Base-by-base conservation (phyloP, 2,113 vertebrate genomes). In the Phaethon lepturus region DNA sequence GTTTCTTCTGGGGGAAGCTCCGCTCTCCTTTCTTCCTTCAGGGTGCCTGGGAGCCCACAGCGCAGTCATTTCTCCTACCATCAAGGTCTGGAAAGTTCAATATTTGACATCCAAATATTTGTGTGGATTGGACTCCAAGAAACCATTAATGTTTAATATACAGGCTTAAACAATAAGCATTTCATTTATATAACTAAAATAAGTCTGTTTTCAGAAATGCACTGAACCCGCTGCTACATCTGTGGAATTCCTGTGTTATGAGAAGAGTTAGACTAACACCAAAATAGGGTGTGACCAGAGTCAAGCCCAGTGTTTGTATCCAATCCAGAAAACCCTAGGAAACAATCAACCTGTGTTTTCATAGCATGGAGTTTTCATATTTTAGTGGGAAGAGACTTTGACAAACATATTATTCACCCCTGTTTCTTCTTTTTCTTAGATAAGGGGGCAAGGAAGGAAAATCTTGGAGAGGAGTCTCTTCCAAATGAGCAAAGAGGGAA, bases 91-190 rank as follows among this genome's bases (percentile, higher is more conserved):
- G 77, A 84, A 87, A 79, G 67, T 79, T 95, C 77, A 66, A 55
- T 93, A 71, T 84, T 91, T 90, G 78, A 75, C 62, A 79, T 79
- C n/a, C 56, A 88, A 95, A 93, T 93, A 84, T 91, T 95, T 91
- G 67, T 28, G 28, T 20, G 49, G 40, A 60, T 55, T 1, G 0
- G 20, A n/a, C 58, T 86, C 78, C 87, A 71, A 84, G 44, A 90
- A 75, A 55, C 47, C 42, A 26, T 45, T 86, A 71, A 24, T 11
- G 33, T 90, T 82, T 50, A 52, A 75, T 80, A 67, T n/a, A 62
- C 35, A 67, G 24, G 24, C 52, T 92, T 58, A 45, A 87, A 55
- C 13, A 93, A 67, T 75, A 71, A 71, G 40, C 13, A 84, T 87
- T 90, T 84, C 73, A 67, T 80, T 79, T 31, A 33, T 25, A 45